These are phyloP conservation scores for Orchesella cincta DNA, from an alignment of 1,140 invertebrate species.

Conservation along the genomic window DNA sequence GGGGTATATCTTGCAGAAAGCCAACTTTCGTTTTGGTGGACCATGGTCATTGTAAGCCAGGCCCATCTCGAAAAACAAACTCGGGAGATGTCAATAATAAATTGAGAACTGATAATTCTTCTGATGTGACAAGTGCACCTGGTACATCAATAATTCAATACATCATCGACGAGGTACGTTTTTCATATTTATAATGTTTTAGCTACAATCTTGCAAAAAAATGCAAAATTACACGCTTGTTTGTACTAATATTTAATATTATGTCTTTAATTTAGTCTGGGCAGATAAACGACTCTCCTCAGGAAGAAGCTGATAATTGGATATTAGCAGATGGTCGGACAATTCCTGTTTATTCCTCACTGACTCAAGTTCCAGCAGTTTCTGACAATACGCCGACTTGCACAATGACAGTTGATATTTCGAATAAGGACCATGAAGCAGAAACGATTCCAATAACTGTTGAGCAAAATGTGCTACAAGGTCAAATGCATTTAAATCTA, in stretches of 20 bases:
- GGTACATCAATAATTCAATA: conserved; percentile 36
- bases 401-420: conserved; percentile 2
- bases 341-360: conserved; percentile 39
- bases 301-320: conserved; percentile 32
- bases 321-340: conserved; percentile 39
- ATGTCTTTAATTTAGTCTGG: neutral
- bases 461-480: neutral
- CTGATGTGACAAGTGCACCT: neutral
- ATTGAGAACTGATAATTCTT: neutral
- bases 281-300: conserved; percentile 2
- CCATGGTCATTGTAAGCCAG: conserved; percentile 1
- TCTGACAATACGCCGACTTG: neutral
- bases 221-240: too few relatives aligned
- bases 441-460: conserved; percentile 18
- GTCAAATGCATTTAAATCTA: conserved; percentile 61
- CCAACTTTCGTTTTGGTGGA: conserved; percentile 1
- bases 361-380: conserved; percentile 28
- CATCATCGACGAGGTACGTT: conserved; percentile 38
- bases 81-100: neutral
- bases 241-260: too few relatives aligned
- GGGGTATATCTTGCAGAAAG: too few relatives aligned
- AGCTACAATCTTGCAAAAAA: conserved; percentile 9
- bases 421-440: neutral
- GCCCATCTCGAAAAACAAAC: neutral
- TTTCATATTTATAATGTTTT: neutral